Conservation (phyloP, 2,113 vertebrate genomes). For the Ophiodon elongatus region DNA sequence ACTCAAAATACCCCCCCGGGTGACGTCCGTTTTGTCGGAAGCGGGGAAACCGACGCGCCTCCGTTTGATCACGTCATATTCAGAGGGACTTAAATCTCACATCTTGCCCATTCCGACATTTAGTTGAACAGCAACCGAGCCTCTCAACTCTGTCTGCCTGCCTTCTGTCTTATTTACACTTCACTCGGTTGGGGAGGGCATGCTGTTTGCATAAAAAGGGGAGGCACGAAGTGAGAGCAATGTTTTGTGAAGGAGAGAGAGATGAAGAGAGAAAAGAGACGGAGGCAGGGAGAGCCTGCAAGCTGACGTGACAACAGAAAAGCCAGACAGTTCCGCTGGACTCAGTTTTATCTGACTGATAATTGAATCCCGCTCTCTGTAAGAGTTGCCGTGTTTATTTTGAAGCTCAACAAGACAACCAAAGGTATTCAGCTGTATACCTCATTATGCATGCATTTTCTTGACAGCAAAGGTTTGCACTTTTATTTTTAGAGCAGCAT, state of each 20-base stretch:
- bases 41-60: constrained; percentile 1
- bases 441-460: constrained; percentile 14
- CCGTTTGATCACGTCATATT: constrained; percentile 39
- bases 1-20: constrained; percentile 14
- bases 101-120: constrained; percentile 48
- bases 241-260: not conserved
- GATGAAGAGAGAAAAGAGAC: constrained; percentile 5
- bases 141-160: constrained; percentile 27
- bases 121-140: constrained; percentile 32
- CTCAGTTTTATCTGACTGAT: constrained; percentile 7
- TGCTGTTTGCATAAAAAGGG: constrained; percentile 41
- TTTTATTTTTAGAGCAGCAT: not conserved
- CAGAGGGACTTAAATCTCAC: constrained; percentile 18
- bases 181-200: constrained; percentile 33
- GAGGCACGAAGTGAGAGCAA: not conserved
- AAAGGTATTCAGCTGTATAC: not conserved
- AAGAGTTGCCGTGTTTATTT: constrained; percentile 1
- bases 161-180: constrained; percentile 63
- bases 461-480: constrained; percentile 1
- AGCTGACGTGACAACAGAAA: constrained; percentile 35
- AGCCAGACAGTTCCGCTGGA: constrained; percentile 4
- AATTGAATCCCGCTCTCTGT: constrained; percentile 32
- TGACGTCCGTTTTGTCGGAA: constrained; percentile 44
- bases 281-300: constrained; percentile 5
- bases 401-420: not conserved